Evolutionary conservation across 2,797 vertebrate genomes (phyloP), one percentile per base, ranked within the genome.

Genomic region (Prunella strophiata): DNA sequence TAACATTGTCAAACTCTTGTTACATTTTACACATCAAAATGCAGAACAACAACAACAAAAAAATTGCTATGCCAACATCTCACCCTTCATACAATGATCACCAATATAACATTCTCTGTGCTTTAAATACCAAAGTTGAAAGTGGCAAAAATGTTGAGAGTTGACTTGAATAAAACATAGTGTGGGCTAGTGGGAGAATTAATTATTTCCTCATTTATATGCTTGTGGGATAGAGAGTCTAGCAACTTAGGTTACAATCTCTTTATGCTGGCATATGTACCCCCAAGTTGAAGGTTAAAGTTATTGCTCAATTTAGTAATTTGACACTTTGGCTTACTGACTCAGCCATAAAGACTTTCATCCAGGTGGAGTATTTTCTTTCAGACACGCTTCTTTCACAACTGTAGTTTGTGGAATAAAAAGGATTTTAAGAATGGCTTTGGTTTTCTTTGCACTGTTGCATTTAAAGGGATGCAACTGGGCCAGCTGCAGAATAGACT

Each of bases 191-290:
- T 21, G 51, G 94, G 26, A 77, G 40, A 91, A 94, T 70, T 58
- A 40, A 72, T 89, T 66, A 87, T 80, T 91, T 93, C 73, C 50
- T 93, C 76, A 57, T 85, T 87, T 91, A 85, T 88, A 85, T 12
- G 27, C 78, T 75, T 89, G 65, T 51, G 47, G 63, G 71, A 74
- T 54, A 92, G 29, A 90, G 19, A 91, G 36, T 84, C 79, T 86
- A 84, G 40, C 45, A 74, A 90, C 27, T 77, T 77, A 42, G 1
- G 10, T 71, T 67, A 80, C 58, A 65, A 59, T 57, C 61, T 67
- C 71, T 42, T 82, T 50, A 81, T 68, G 36, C 85, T 72, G 51
- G 47, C 50, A 58, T 67, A 55, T 4, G 16, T 32, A 79, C 36
- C 22, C 22, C 40, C 48, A 78, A 85, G 51, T 13, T 89, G 48